Conservation (phyloP, 1,140 invertebrate species). For the Temnothorax curvispinosus region DNA sequence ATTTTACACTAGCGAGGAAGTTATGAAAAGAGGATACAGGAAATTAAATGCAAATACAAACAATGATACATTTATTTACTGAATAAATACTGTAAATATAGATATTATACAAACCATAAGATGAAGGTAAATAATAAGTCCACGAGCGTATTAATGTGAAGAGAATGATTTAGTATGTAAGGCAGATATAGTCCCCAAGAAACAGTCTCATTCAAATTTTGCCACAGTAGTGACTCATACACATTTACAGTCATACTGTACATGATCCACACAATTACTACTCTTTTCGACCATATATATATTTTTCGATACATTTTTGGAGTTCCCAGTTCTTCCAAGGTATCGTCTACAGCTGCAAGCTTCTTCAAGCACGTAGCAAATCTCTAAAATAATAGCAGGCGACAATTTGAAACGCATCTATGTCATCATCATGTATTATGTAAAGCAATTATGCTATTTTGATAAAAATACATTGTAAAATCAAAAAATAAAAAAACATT, state of each 20-base stretch:
- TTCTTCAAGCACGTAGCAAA: too few relatives aligned
- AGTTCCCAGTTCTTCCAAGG: background rate
- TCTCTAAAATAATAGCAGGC: too few relatives aligned
- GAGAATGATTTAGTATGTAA: background rate
- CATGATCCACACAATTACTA: background rate
- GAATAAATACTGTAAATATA: background rate
- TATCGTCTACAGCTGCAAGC: constrained; percentile 7
- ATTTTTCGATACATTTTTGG: constrained; percentile 7
- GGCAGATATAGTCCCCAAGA: background rate
- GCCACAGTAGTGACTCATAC: background rate
- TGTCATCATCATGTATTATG: background rate
- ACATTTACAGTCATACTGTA: background rate
- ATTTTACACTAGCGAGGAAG: background rate
- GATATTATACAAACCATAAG: constrained; percentile 5
- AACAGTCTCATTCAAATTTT: background rate
- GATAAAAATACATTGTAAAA: background rate
- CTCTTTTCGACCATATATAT: background rate
- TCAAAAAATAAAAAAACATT: background rate
- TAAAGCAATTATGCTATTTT: background rate
- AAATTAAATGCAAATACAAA: background rate
- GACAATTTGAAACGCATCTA: background rate
- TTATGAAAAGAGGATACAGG: background rate
- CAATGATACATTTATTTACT: background rate
- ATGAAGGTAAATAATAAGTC: background rate
- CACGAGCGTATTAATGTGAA: background rate